Conservation (phyloP, 2,888 invertebrate species). For the Oxyscelio sp. region DNA sequence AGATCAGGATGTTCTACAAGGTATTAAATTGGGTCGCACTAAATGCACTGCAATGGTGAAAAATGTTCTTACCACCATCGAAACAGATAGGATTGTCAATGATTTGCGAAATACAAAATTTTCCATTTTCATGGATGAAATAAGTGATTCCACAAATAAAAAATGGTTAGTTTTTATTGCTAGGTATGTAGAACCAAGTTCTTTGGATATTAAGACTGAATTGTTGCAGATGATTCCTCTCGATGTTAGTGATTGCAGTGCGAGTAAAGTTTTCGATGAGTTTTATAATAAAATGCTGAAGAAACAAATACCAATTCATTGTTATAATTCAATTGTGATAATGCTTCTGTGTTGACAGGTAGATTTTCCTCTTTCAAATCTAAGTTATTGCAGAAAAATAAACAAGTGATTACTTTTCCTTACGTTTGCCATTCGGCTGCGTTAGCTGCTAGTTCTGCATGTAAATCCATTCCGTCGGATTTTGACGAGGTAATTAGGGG, state of each 20-base stretch:
- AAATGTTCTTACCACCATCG: background rate
- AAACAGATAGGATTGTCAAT: background rate
- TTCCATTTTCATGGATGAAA: constrained; percentile 9
- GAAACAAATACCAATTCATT: constrained; percentile 13
- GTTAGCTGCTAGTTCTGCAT: constrained; percentile 9
- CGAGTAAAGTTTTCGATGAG: background rate
- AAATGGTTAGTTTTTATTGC: constrained; percentile 20
- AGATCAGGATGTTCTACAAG: constrained; percentile 1
- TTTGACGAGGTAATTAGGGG: background rate
- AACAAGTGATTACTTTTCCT: constrained; percentile 2
- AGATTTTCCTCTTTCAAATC: constrained; percentile 10
- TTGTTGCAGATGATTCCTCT: constrained; percentile 11
- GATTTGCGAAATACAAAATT: constrained; percentile 11
- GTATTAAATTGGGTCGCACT: constrained; percentile 7
- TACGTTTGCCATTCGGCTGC: constrained; percentile 34
- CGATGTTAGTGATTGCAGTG: constrained; percentile 15
- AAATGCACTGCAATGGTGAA: constrained; percentile 15
- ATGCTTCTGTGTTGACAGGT: constrained; percentile 21
- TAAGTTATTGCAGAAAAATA: constrained; percentile 11
- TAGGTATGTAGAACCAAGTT: background rate
- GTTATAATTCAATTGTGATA: background rate
- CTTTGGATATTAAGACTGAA: background rate
- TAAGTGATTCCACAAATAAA: background rate
- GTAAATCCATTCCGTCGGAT: background rate
- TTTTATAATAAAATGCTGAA: constrained; percentile 12